Evolutionary conservation across 1,140 invertebrate species (phyloP).

Genomic region (Phortica variegata): DNA sequence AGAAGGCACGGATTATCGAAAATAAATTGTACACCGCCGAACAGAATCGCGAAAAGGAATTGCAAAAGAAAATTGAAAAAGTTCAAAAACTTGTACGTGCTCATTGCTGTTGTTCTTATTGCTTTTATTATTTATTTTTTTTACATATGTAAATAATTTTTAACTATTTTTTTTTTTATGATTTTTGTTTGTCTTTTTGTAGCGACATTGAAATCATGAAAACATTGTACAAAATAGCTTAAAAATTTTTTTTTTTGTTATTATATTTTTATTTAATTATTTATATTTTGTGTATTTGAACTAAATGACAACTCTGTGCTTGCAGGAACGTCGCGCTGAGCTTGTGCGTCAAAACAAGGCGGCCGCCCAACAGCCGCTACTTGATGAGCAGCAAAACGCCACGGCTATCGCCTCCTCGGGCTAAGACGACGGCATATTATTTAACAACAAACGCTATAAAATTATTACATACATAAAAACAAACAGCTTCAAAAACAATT

Average conservation of each 20-base stretch:
- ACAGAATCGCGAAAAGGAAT: slow-evolving; percentile 75
- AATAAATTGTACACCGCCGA: slow-evolving; percentile 73
- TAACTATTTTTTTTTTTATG: slow-evolving; percentile 8
- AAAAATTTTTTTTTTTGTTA: neutral
- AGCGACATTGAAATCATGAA: slow-evolving; percentile 1
- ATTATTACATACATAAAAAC: slow-evolving; percentile 13
- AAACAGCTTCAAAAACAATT: slow-evolving; percentile 34
- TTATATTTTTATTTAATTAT: neutral
- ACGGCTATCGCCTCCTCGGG: slow-evolving; percentile 46
- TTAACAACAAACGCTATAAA: slow-evolving; percentile 12
- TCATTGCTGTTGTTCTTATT: neutral
- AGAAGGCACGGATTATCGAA: slow-evolving; percentile 70
- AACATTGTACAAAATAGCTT: neutral
- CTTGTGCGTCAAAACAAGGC: slow-evolving; percentile 83
- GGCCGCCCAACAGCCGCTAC: slow-evolving; percentile 28
- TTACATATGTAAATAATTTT: slow-evolving; percentile 4
- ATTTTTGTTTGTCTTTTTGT: slow-evolving; percentile 27
- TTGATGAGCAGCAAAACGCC: slow-evolving; percentile 38
- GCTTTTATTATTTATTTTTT: slow-evolving; percentile 8
- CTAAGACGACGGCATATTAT: slow-evolving; percentile 17
- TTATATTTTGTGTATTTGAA: no score
- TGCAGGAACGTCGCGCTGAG: slow-evolving; percentile 80
- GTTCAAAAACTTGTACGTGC: slow-evolving; percentile 74
- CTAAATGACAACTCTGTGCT: no score
- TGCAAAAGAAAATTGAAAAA: slow-evolving; percentile 76